These are phyloP conservation scores for Microplitis manilae DNA, from an alignment of 2,888 invertebrate species.

Conservation along the genomic window DNA sequence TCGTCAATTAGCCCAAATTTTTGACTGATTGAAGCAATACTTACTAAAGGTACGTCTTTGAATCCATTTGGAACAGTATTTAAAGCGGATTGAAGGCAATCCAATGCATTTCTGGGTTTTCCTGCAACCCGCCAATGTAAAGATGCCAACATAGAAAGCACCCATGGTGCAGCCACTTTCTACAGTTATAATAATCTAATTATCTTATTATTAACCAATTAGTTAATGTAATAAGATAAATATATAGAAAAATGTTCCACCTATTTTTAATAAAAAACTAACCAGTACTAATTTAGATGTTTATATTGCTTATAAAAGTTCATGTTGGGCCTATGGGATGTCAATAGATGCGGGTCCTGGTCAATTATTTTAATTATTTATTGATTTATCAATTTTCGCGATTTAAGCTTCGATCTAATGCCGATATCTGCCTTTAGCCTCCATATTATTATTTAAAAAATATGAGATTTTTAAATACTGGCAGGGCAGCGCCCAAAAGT, in stretches of 20 bases:
- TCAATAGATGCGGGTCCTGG: no score
- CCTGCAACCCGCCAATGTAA: conserved; percentile 85
- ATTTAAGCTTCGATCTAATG: no score
- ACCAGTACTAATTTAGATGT: no score
- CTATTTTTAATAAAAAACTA: no score
- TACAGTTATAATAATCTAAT: conserved; percentile 63
- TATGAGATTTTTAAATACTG: no score
- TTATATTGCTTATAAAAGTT: no score
- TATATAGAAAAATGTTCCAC: background rate
- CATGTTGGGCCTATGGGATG: no score
- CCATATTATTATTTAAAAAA: no score
- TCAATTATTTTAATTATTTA: no score
- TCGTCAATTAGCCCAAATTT: conserved; percentile 79
- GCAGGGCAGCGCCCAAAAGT: no score
- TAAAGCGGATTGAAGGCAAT: conserved; percentile 80
- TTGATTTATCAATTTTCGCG: no score
- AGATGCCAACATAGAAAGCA: conserved; percentile 81
- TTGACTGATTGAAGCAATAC: conserved; percentile 80
- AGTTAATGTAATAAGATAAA: background rate
- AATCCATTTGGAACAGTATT: conserved; percentile 75
- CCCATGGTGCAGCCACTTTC: conserved; percentile 83
- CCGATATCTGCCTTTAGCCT: no score
- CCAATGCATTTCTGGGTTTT: conserved; percentile 79
- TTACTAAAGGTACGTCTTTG: conserved; percentile 79
- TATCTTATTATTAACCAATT: background rate